phyloP scores from a whole-genome alignment of 2,797 vertebrate genomes.

The Prunella strophiata region DNA sequence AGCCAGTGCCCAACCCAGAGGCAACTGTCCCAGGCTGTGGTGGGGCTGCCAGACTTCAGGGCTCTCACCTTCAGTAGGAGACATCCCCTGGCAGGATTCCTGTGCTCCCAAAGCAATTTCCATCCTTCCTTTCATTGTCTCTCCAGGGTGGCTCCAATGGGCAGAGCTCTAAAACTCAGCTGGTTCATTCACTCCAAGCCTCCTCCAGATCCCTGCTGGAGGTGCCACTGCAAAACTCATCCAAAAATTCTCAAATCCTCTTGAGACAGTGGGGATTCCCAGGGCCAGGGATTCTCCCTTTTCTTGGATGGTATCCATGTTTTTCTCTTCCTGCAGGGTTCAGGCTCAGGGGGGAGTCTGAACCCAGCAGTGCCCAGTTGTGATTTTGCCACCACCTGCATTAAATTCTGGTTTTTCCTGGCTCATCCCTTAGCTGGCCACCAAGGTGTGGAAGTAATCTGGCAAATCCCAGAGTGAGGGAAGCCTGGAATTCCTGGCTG shows the following conservation, averaged over 20 bases:
- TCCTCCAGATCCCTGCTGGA: not conserved
- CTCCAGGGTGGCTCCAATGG: not conserved
- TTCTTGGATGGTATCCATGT: not conserved
- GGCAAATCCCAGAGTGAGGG: not conserved
- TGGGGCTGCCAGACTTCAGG: not conserved
- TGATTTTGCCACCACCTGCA: not conserved
- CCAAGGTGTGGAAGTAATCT: not conserved
- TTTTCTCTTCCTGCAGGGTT: no score
- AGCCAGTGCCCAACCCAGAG: no score
- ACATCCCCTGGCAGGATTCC: not conserved
- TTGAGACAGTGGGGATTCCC: not conserved
- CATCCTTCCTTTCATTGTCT: not conserved
- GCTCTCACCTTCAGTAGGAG: not conserved
- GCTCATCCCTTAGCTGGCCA: not conserved
- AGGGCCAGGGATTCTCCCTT: not conserved
- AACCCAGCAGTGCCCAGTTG: not conserved
- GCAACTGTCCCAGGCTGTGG: not conserved
- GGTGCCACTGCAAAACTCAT: not conserved
- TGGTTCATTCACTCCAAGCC: no score
- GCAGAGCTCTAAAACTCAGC: not conserved
- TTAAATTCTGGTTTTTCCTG: not conserved
- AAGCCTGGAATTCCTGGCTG: rapidly evolving
- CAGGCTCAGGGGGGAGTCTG: not conserved
- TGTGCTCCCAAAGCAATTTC: not conserved
- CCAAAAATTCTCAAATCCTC: not conserved